Percentiles rank a stretch among this genome's conserved stretches.
Evolutionary conservation across 2,888 invertebrate species (phyloP).

Genomic region (Chrysolina oricalcia): DNA sequence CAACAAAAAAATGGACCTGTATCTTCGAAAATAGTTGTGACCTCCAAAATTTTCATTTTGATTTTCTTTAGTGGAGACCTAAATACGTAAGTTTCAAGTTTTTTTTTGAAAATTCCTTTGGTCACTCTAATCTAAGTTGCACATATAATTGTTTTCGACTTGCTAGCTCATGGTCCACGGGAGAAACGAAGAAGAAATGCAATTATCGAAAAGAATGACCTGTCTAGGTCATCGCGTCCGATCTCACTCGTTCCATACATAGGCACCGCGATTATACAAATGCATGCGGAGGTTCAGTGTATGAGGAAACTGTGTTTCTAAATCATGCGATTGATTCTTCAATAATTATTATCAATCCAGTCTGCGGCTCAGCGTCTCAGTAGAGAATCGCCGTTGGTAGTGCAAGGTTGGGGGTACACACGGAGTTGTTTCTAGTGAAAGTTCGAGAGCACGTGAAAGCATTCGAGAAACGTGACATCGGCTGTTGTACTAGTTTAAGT

Average conservation of each 20-base stretch:
- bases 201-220: background rate
- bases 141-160: background rate
- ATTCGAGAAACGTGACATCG: background rate
- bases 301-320: background rate
- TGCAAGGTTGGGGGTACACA: background rate
- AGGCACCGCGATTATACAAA: background rate
- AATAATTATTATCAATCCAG: too few relatives aligned
- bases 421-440: conserved; percentile 3
- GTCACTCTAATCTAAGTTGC: too few relatives aligned
- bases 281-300: background rate
- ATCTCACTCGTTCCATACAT: background rate
- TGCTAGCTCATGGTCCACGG: background rate
- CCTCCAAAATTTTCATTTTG: too few relatives aligned
- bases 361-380: background rate
- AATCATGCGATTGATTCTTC: background rate
- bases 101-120: too few relatives aligned
- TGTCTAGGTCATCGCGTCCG: conserved; percentile 10
- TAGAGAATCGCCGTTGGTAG: background rate
- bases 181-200: background rate
- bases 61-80: too few relatives aligned
- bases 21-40: too few relatives aligned
- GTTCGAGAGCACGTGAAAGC: conserved; percentile 12
- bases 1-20: too few relatives aligned
- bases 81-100: too few relatives aligned
- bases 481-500: background rate